Evolutionary conservation across 2,888 invertebrate species (phyloP), one percentile per base, ranked within the genome.

Genomic region (Phaonia tiefii): DNA sequence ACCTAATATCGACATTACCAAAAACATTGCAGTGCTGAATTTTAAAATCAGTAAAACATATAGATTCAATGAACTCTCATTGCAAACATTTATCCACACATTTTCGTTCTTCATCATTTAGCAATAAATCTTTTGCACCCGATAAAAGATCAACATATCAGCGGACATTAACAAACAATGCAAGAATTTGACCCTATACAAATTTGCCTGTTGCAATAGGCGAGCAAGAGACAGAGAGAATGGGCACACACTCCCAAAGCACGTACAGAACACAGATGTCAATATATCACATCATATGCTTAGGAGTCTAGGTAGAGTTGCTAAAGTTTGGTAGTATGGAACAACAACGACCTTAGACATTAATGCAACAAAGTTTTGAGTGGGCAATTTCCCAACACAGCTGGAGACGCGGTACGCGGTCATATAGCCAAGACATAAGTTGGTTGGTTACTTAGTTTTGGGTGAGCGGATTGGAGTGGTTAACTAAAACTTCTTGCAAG

Each of bases 381-480:
- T 81, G 81, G 81, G 81, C 78, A 81, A 72, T 81, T 78, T 81
- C 66, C 66, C 60, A 77, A 75, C 77, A 71, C 81, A 81, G 81
- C 78, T 81, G 81, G 81, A 75, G 54, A 75, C 49, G 69, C 65
- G 42, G 22, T 44, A 46, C 39, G 66, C 58, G 22, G 67, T 37
- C 58, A 8, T 66, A n/a, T 46, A 42, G 44, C 66, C 39, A 15
- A 13, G 39, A 20, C 37, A 15, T 31, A 26, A n/a, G 31, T 15
- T 60, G 60, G 37, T 15, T 60, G 37, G 39, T 20, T 25, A 26
- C 10, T 51, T 46, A 1, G 15, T 75, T 22, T n/a, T 54, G 15
- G 58, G 17, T 39, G 22, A 4, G 56, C 25, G 11, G 25, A 26
- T 51, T 51, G 51, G 13, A 5, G 56, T 25, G 42, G 44, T 51